Evolutionary conservation across 2,797 vertebrate genomes (phyloP), one percentile per base, ranked within the genome.

Genomic region (Sitta carolinensis): DNA sequence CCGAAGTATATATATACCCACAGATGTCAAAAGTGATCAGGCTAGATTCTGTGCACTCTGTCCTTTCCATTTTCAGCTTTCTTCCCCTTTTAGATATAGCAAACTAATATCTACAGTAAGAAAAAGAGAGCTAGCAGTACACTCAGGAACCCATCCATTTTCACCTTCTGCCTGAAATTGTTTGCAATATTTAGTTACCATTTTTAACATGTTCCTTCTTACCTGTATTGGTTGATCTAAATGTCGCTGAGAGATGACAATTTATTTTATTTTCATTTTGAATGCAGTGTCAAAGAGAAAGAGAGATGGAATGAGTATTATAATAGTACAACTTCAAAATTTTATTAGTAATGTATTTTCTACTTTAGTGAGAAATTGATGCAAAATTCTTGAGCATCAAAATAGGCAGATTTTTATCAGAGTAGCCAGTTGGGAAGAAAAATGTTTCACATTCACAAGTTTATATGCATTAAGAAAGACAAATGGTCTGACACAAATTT

Each of bases 401-500:
- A 84, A 67, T 10, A 57, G 6, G 36, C 7, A 42, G 5, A 34
- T 64, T 23, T 38, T 79, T 47, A 54, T 8, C 6, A 32, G 13
- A 54, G 16, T 16, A 90, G 42, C 1, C 32, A 77, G 5, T 0
- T 62, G 5, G 34, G 15, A 72, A 81, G 29, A 90, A 58, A 6
- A 63, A 58, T 38, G 2, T 48, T 87, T 84, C 78, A 19, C 5
- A 64, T 51, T 81, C 18, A 34, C 3, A 58, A 57, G 45, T 9
- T 10, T 55, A 15, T n/a, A 43, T 38, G 32, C 25, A 27, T 21
- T 32, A 36, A 81, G 38, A 79, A 81, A 74, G 26, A 59, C 5
- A 9, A 69, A 66, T 10, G 1, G 4, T 16, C 4, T 63, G 22
- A 84, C 20, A 13, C 0, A 2, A 81, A 5, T 10, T 45, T 10